A percentile compares a stretch with the other conserved stretches of the same genome.
Evolutionary conservation across 2,888 invertebrate species (phyloP).

Genomic region (Clusia tigrina): DNA sequence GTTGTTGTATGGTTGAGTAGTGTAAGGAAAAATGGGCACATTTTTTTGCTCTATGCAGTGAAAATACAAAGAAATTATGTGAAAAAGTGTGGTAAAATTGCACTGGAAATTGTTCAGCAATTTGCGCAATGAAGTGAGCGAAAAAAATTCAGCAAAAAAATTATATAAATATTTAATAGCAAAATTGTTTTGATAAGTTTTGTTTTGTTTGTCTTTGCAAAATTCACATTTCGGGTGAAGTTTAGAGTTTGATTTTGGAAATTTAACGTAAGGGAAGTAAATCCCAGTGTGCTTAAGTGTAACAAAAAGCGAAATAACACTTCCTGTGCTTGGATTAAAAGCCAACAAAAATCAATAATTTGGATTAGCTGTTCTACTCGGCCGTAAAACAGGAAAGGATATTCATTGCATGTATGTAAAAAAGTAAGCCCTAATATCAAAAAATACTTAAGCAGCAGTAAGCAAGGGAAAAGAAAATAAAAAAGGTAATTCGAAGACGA

Average conservation of each 20-base stretch:
- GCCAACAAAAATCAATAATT: slow-evolving; percentile 57
- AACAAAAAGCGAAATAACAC: slow-evolving; percentile 19
- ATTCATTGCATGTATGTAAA: slow-evolving; percentile 19
- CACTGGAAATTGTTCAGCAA: background rate
- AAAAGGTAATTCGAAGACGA: background rate
- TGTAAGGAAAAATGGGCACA: slow-evolving; percentile 29
- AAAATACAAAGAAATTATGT: slow-evolving; percentile 20
- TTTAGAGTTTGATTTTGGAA: background rate
- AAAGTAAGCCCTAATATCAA: slow-evolving; percentile 20
- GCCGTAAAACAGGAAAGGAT: background rate
- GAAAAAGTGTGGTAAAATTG: slow-evolving; percentile 6
- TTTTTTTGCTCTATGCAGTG: slow-evolving; percentile 29
- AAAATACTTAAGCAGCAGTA: background rate
- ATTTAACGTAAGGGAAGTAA: background rate
- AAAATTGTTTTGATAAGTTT: too few species aligned
- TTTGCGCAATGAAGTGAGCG: background rate
- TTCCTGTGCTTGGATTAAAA: slow-evolving; percentile 17
- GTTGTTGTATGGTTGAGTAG: background rate
- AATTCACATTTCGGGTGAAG: background rate
- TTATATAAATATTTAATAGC: too few species aligned
- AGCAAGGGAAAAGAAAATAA: slow-evolving; percentile 12
- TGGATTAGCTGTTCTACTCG: slow-evolving; percentile 55
- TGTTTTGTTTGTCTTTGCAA: too few species aligned
- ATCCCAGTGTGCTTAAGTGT: background rate
- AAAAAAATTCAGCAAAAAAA: background rate